A percentile compares a stretch with the other conserved stretches of the same genome.
Conservation (phyloP, 2,797 vertebrate genomes). For the Cryptoprocta ferox region DNA sequence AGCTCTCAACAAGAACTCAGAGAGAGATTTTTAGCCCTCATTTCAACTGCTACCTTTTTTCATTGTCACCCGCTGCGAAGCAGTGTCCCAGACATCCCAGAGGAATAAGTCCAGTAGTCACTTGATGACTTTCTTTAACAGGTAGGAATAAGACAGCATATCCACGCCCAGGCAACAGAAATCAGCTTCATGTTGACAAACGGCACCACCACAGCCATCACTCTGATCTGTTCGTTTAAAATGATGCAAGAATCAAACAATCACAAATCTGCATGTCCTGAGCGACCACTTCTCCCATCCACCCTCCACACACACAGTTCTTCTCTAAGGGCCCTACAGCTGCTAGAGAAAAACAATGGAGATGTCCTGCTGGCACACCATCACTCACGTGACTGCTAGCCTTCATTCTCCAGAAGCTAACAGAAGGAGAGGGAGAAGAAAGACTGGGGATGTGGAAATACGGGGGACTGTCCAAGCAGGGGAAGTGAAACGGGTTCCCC, state of each 20-base stretch:
- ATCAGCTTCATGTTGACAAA: background rate
- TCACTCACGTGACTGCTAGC: background rate
- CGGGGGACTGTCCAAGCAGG: background rate
- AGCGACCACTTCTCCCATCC: background rate
- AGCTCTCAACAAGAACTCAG: background rate
- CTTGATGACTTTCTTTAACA: background rate
- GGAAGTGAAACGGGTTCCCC: background rate
- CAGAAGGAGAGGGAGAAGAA: background rate
- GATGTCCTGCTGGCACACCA: background rate
- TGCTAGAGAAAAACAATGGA: background rate
- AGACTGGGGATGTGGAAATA: background rate
- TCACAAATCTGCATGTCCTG: background rate
- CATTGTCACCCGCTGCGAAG: background rate
- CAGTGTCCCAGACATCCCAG: background rate
- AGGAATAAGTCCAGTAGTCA: background rate
- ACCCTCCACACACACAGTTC: background rate
- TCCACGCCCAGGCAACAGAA: accelerated
- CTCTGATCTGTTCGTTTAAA: background rate
- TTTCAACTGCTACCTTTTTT: background rate
- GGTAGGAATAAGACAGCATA: background rate
- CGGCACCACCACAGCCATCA: background rate
- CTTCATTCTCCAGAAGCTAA: background rate
- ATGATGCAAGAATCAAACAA: background rate
- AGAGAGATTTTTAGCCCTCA: background rate
- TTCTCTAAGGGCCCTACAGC: background rate